Conservation (phyloP, 2,113 vertebrate genomes). For the Felis catus region F.catus_Fca126_mat1.0 CM031427.1:35703501-35704000, state of each 20-base stretch:
- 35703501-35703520: neutral
- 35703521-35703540: neutral
- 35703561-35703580: neutral
- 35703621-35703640: neutral
- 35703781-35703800: neutral
- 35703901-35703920: neutral
- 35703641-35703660: neutral
- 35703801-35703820: neutral
- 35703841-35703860: neutral
- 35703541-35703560: neutral
- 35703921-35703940: neutral
- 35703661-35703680: neutral
- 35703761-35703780: neutral
- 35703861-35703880: neutral
- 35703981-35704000: accelerated
- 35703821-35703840: neutral
- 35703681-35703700: neutral
- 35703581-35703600: neutral
- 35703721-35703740: neutral
- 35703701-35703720: neutral
- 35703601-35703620: neutral
- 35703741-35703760: neutral
- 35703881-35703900: neutral
- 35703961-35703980: neutral
- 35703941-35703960: neutral